phyloP scores from a whole-genome alignment of 92 coral and sea anemone species.

The Phenganax stokvisi region DNA sequence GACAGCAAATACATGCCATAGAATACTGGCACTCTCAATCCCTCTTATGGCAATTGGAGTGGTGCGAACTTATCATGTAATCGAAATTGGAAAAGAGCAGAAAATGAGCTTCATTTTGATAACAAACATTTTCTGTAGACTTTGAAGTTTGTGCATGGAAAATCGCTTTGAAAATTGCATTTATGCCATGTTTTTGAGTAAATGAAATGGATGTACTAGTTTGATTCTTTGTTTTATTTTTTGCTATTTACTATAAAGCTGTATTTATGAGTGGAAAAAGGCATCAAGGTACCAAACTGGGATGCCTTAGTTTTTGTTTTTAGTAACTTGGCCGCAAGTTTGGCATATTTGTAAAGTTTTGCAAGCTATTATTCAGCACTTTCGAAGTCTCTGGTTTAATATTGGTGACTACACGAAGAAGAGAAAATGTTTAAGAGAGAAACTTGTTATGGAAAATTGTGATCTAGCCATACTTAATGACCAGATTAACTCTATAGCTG shows the following conservation, averaged over 20 bases:
- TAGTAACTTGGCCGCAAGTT: background rate
- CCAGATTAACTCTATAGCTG: background rate
- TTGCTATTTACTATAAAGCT: too few species aligned
- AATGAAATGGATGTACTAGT: background rate
- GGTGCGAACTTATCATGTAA: too few species aligned
- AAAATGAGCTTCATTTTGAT: constrained; percentile 7
- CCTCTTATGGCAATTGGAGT: too few species aligned
- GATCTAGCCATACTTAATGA: background rate
- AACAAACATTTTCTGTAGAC: constrained; percentile 9
- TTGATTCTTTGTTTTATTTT: background rate
- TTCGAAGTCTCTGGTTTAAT: constrained; percentile 3
- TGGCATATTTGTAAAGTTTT: background rate
- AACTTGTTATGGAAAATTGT: background rate
- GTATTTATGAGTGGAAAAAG: background rate
- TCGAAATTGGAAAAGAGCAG: background rate
- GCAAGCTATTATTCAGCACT: background rate
- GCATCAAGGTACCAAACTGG: background rate
- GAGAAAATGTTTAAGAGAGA: constrained; percentile 12
- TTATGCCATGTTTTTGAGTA: background rate
- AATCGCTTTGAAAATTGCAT: background rate
- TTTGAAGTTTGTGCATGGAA: background rate
- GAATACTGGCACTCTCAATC: too few species aligned
- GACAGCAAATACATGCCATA: background rate
- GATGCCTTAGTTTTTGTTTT: constrained; percentile 5
- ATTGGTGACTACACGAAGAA: background rate